phyloP scores from a whole-genome alignment of 2,888 invertebrate species.

The Melitaea athalia region DNA sequence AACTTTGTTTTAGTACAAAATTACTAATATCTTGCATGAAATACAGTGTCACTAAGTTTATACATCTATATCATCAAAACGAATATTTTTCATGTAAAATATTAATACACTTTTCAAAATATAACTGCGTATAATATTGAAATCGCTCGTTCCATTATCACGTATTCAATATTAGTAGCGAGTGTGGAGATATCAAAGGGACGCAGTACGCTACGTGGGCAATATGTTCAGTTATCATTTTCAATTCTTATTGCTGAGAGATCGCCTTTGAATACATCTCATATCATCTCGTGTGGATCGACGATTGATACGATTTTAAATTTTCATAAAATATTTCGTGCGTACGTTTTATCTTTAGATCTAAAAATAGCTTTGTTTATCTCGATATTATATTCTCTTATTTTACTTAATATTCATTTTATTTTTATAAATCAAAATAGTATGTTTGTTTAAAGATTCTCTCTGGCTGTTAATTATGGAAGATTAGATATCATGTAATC shows the following conservation, averaged over 20 bases:
- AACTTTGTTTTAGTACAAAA: too few species aligned
- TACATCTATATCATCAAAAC: not conserved
- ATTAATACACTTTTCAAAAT: not conserved
- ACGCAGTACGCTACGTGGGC: constrained; percentile 39
- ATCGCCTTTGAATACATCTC: constrained; percentile 42
- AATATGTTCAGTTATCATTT: constrained; percentile 43
- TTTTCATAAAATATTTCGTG: constrained; percentile 1
- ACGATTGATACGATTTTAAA: constrained; percentile 24
- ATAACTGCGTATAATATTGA: constrained; percentile 6
- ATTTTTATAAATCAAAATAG: too few species aligned
- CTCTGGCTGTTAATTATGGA: too few species aligned
- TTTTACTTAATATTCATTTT: too few species aligned
- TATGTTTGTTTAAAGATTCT: too few species aligned
- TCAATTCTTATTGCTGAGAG: constrained; percentile 35
- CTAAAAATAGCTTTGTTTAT: too few species aligned
- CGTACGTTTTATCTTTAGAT: not conserved
- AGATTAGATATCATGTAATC: too few species aligned
- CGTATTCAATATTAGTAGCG: constrained; percentile 55
- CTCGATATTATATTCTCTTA: too few species aligned
- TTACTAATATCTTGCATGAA: too few species aligned
- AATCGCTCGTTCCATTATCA: constrained; percentile 44
- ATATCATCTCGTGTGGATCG: constrained; percentile 8
- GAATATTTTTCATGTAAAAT: not conserved
- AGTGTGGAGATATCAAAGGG: constrained; percentile 49
- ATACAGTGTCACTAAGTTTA: too few species aligned